Evolutionary conservation across 2,113 vertebrate genomes (phyloP), one percentile per base, ranked within the genome.

Genomic region (Pseudonaja textilis): DNA sequence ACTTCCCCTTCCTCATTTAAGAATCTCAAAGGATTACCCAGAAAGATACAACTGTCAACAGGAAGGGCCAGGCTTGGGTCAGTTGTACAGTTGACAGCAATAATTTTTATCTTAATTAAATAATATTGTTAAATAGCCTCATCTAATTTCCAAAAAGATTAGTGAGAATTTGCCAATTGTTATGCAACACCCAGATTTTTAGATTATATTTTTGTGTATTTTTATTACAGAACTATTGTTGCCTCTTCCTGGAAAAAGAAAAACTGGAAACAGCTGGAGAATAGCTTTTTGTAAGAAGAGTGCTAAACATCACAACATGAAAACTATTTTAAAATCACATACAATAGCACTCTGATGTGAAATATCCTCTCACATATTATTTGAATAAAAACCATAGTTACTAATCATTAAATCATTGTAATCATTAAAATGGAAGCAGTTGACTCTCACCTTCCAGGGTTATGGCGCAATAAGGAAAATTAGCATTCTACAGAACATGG

Each of bases 1-100:
- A 90, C 88, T 90, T 90, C 92, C 74, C 45, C 56, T 93, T 93
- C 89, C 89, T 90, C 55, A 90, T 87, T 93, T 87, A 64, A 14
- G 23, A 87, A 18, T 50, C 23, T 89, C 20, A 50, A 85, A 89
- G 22, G 52, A 45, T 14, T 23, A 47, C 8, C 88, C 45, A 64
- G 56, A 89, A 54, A 56, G 47, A 64, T 45, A 69, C 45, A 86
- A 54, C 29, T 50, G 45, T 93, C 69, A 93, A 93, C 69, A 89
- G 69, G 55, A 91, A 89, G 7, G 23, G 25, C 42, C 61, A 39
- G 86, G 86, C 59, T 20, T 55, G 45, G 64, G 47, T 61, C 4
- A 22, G 18, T 47, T 50, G 23, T 85, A 57, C 52, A 81, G 22
- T 14, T 59, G 52, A 5, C 4, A 57, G 39, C 61, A 88, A 47